phyloP scores from a whole-genome alignment of 2,113 vertebrate species.

The Centropus unirufus region DNA sequence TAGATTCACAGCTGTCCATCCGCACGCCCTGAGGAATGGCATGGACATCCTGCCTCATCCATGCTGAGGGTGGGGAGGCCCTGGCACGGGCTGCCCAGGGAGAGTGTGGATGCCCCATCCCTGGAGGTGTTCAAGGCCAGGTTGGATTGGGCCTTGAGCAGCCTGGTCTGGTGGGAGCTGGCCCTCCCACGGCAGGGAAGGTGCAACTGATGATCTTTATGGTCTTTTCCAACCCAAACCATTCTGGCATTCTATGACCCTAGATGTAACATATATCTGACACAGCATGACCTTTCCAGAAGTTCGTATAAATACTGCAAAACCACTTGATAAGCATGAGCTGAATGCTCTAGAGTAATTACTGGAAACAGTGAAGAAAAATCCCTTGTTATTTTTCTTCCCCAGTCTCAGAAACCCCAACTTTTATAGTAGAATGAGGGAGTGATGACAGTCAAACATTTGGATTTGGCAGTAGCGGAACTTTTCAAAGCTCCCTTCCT shows the following conservation, averaged over 20 bases:
- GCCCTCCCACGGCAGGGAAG: too few species aligned
- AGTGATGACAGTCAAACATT: background rate
- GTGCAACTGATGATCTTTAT: too few species aligned
- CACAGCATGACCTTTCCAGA: background rate
- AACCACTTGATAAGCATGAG: background rate
- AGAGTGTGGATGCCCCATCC: too few species aligned
- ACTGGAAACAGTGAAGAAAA: background rate
- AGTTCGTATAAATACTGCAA: background rate
- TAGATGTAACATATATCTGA: background rate
- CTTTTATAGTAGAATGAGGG: background rate
- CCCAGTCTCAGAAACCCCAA: background rate
- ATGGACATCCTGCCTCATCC: background rate
- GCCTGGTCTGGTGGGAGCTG: too few species aligned
- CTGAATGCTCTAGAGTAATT: background rate
- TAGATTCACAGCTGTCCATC: background rate
- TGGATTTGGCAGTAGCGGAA: background rate
- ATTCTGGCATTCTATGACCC: too few species aligned
- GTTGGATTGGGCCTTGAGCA: too few species aligned
- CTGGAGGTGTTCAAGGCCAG: too few species aligned
- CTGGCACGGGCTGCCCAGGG: too few species aligned
- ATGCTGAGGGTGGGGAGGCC: too few species aligned
- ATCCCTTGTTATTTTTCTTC: background rate
- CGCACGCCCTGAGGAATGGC: background rate
- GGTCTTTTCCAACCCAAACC: too few species aligned
- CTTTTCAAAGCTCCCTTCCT: background rate